Evolutionary conservation across 64 coral and sea anemone species (phyloP).

Genomic region (Pocillopora verrucosa): DNA sequence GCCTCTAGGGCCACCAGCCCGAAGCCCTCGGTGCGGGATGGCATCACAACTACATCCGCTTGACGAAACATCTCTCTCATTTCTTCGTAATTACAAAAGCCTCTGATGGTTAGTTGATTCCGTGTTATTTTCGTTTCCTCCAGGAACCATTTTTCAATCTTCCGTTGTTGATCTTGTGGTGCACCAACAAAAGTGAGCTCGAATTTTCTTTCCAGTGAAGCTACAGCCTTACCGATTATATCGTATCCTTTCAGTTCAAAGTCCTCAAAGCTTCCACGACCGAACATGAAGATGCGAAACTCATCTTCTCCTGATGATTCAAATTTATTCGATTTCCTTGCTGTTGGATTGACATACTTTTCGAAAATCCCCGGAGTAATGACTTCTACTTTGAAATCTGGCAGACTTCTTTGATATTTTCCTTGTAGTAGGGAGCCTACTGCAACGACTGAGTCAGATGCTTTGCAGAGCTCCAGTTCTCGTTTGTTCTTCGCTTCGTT

Average conservation of each 20-base stretch:
- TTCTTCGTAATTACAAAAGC: slow-evolving; percentile 3
- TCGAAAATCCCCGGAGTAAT: slow-evolving; percentile 33
- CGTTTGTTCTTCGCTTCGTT: background rate
- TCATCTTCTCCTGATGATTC: background rate
- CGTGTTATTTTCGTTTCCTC: background rate
- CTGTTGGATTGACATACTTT: background rate
- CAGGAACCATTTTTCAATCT: background rate
- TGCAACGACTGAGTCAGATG: slow-evolving; percentile 11
- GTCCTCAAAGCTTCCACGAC: background rate
- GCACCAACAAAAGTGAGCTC: slow-evolving; percentile 8
- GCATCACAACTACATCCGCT: slow-evolving; percentile 7
- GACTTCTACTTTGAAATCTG: background rate
- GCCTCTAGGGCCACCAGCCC: background rate
- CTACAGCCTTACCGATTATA: slow-evolving; percentile 14
- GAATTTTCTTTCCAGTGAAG: background rate
- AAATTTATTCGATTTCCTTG: too few species aligned
- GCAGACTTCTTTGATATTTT: background rate
- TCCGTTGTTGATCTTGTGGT: background rate
- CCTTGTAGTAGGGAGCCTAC: slow-evolving; percentile 1
- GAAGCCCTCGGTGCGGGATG: slow-evolving; percentile 12
- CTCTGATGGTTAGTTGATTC: background rate
- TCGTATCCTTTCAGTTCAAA: slow-evolving; percentile 25
- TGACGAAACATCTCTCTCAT: background rate
- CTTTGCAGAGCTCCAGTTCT: slow-evolving; percentile 1
- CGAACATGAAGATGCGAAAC: slow-evolving; percentile 25